Base-by-base conservation (phyloP, 2,888 invertebrate species). In the Sericinus montela region DNA sequence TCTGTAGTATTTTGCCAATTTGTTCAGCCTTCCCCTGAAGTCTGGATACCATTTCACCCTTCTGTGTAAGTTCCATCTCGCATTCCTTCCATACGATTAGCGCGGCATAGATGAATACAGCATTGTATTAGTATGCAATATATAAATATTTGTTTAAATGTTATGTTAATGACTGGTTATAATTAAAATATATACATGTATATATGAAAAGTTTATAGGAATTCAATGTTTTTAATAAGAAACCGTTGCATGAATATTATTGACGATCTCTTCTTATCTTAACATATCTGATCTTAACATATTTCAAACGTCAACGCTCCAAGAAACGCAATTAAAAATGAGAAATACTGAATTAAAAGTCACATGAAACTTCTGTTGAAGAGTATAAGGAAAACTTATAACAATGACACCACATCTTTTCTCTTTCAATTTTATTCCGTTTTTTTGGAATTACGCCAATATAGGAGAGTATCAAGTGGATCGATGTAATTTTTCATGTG, bases 1-100 rank as follows among this genome's bases (percentile, higher is more conserved):
- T 96, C 90, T 93, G 93, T 67, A 97, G 92, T 80, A 97, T 95
- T 91, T 95, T 95, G 88, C 97, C 97, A 86, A 98, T 97, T 89
- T 97, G 97, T 76, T 95, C 95, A 66, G 97, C 97, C 91, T 98
- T 98, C 72, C 94, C 94, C 89, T 98, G 98, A 67, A 98, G 94
- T 69, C 97, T 94, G 80, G 95, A 94, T 70, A 98, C 97, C 93
- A 97, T 94, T 90, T 97, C 97, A 69, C 97, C 97, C 86, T 98
- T 98, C 91, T 98, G 97, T 72, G 97, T 97, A 81, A 98, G 91
- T 85, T 97, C 97, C 90, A 93, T 93, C 90, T 98, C 98, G 91
- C 97, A 97, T 91, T 97, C 97, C 97, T 97, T 88, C 82, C 85
- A 69, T 77, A 69, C 63, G 73, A 70, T 55, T 75, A 73, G 67